phyloP scores from a whole-genome alignment of 2,113 vertebrate species.

The Motacilla alba region DNA sequence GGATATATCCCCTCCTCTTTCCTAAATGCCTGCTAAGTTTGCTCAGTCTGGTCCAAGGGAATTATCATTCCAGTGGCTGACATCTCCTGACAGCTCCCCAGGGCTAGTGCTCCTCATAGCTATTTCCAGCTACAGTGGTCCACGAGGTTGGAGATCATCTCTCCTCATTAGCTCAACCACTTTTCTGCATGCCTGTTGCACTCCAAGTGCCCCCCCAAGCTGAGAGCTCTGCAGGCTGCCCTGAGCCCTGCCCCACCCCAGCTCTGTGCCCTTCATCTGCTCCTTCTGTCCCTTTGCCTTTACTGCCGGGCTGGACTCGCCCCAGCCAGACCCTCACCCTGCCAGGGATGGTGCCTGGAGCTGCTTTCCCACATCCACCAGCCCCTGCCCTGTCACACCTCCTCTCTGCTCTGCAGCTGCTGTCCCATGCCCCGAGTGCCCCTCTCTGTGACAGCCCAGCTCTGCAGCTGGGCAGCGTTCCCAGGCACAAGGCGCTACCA shows the following conservation, averaged over 20 bases:
- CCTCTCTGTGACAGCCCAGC: neutral
- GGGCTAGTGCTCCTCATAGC: neutral
- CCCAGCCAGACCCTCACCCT: neutral
- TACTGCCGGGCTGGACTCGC: neutral
- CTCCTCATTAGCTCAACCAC: neutral
- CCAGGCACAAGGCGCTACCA: neutral
- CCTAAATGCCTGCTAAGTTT: neutral
- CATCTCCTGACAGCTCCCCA: constrained; percentile 35
- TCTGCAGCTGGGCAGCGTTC: neutral
- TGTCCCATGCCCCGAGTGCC: fast-evolving
- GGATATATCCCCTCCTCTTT: neutral
- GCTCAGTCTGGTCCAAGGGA: constrained; percentile 1
- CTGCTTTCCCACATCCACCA: neutral
- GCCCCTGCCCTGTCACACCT: neutral
- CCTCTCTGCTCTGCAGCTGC: neutral
- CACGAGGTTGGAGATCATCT: neutral
- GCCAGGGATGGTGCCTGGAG: neutral
- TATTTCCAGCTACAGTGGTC: constrained; percentile 21
- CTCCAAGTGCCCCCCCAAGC: neutral
- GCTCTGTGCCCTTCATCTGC: neutral
- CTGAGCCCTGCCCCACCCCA: neutral
- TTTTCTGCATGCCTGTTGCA: neutral
- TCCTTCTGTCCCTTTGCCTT: neutral
- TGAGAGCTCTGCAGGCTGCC: neutral
- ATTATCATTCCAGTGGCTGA: neutral